Base-by-base conservation (phyloP, 2,113 vertebrate species). In the Gorilla gorilla region DNA sequence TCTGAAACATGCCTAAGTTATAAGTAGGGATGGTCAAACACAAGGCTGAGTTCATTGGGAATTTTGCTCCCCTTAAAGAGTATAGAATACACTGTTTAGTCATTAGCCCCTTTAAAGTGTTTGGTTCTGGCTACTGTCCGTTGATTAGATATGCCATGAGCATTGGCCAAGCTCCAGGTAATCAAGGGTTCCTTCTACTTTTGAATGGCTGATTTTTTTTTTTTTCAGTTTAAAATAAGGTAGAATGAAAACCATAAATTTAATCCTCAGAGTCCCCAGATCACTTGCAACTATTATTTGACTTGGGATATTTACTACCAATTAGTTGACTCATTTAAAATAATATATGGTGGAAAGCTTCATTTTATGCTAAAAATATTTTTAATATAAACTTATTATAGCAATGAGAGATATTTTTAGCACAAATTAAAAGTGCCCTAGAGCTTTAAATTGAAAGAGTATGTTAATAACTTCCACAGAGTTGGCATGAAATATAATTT, bases 291-390 rank as follows among this genome's bases (percentile, higher is more conserved):
- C 94, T 96, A 93, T 95, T 93, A 90, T 96, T 95, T 95, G 85
- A 93, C 75, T 93, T 93, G 75, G 86, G 79, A 92, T 97, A 94
- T 97, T 98, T 98, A 97, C 88, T 96, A 92, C 96, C 95, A 97
- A 97, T 97, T 97, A 98, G 96, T 92, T 93, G 94, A 97, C 93
- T 94, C 93, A 68, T 96, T 98, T 96, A 97, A 96, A 97, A 94
- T 97, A 97, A 93, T 93, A n/a, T 78, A 88, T 78, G 76, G 50
- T 89, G 96, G 94, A 97, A 94, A 96, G 61, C 38, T 96, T 91
- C 93, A 95, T 95, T 57, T 93, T 95, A 94, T 70, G 82, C 61
- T 97, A 94, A 98, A 95, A 98, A 97, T 96, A 97, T 96, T 96
- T 97, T 98, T 96, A 97, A 92, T 95, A 95, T 92, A 94, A 96